Evolutionary conservation across 2,797 vertebrate genomes (phyloP), one percentile per base, ranked within the genome.

Genomic region (Stomatorhinus walkeri): DNA sequence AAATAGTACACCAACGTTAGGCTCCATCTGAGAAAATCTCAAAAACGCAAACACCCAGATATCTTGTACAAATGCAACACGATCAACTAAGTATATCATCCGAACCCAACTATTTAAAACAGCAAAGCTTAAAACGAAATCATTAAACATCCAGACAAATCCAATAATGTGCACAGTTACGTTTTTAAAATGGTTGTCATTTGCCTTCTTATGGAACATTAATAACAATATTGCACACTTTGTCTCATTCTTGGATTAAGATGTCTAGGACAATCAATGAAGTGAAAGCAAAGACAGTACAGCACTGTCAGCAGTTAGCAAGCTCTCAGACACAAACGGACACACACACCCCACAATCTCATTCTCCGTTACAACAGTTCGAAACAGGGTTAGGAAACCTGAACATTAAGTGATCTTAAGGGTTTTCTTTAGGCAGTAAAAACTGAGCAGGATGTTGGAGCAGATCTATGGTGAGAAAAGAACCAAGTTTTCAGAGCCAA

Each of bases 161-260:
- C 85, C 54, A 59, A 87, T 54, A 86, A 86, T 59, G 32, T 87
- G 85, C 52, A 86, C 49, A 85, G 83, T 56, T 36, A 59, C 43
- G 7, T 54, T 48, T 49, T 87, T 68, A n/a, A 68, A 87, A 87
- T 19, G 28, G 51, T 59, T 22, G 32, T 68, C 28, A 2, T 46
- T 87, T 68, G 87, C 36, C n/a, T 22, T 46, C 40, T 64, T 59
- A 59, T 87, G 85, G 22, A 59, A 56, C 85, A 61, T 68, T 87
- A 87, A 87, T 19, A 87, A 61, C 85, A 56, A 59, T 87, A 87
- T 87, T 87, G 87, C 87, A 87, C 87, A 68, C 87, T 87, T 64
- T 22, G 59, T 87, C 87, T 87, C 59, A 68, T 59, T 46, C 32
- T 46, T 68, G 43, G 40, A 87, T 64, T 48, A 83, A 84, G 51